Base-by-base conservation (phyloP, 1,140 invertebrate species). In the Phenacoccus solenopsis region DNA sequence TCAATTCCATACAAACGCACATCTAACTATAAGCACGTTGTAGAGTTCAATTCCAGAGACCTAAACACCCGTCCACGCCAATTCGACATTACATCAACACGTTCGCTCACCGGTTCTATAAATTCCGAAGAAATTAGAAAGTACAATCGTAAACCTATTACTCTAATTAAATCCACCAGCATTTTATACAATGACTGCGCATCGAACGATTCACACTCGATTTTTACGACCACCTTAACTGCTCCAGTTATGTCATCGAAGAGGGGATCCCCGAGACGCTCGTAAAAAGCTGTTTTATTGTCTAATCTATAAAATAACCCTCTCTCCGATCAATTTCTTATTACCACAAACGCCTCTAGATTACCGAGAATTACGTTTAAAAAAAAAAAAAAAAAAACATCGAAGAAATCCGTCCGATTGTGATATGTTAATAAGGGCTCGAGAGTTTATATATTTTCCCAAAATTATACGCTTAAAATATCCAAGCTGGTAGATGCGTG, bases 381-480 rank as follows among this genome's bases (percentile, higher is more conserved):
- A n/a, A n/a, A n/a, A 49, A 49, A 49, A 49, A n/a, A 10, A 10
- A n/a, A 16, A 49, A 4, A 2, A 49, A 32, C 13, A 49, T 16
- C 5, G 38, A 49, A 49, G 16, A 49, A 49, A 9, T n/a, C 13
- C 16, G 38, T 49, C 38, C 38, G 38, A 49, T 49, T 49, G 12
- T 49, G 38, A 49, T 49, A 49, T 49, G 38, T 49, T 49, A 49
- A 49, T 49, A 49, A 49, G 38, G 38, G 38, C 38, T 49, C 5
- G 5, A n/a, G n/a, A 49, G 13, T 49, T 9, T n/a, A 49, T n/a
- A n/a, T 49, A 49, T 49, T 49, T 49, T 49, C 38, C 20, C 12
- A 49, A 49, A 49, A 49, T 49, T 49, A 49, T 49, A 49, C 38
- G 38, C 38, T 49, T 49, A 49, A 49, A 49, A n/a, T 49, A 49